Conservation (phyloP, 2,113 vertebrate genomes). For the Grantiella picta region DNA sequence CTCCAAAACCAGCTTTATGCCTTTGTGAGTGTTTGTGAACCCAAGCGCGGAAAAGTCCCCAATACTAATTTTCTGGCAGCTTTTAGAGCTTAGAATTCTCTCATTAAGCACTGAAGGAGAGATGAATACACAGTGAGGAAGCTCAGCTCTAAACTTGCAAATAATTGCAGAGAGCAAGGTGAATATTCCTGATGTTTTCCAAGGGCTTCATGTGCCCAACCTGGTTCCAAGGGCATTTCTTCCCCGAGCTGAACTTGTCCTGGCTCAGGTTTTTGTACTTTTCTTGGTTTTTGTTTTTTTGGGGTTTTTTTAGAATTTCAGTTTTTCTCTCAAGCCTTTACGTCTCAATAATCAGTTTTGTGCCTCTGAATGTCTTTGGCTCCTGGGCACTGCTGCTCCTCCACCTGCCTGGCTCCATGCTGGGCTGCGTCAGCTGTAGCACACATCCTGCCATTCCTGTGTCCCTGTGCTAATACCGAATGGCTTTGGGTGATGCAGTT, state of each 20-base stretch:
- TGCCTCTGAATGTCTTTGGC: background rate
- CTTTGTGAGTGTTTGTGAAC: background rate
- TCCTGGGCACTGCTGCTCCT: background rate
- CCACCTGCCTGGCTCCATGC: background rate
- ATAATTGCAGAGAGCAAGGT: background rate
- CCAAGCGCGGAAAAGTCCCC: background rate
- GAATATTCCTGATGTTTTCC: background rate
- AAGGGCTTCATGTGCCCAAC: background rate
- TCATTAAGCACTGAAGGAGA: background rate
- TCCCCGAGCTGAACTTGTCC: background rate
- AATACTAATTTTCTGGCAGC: background rate
- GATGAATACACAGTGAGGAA: background rate
- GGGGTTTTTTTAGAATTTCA: background rate
- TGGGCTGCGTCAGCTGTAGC: background rate
- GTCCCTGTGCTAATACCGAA: background rate
- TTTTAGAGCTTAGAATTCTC: slow-evolving; percentile 1
- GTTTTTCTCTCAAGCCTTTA: background rate
- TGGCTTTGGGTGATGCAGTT: background rate
- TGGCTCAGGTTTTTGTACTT: background rate
- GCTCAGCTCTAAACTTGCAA: background rate
- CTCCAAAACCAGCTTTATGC: background rate
- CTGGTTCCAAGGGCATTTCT: background rate
- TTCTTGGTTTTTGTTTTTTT: too few relatives aligned
- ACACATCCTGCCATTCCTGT: background rate
- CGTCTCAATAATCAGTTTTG: background rate